Evolutionary conservation across 2,888 invertebrate genomes (phyloP), one percentile per base, ranked within the genome.

Genomic region (Julus scandinavius): DNA sequence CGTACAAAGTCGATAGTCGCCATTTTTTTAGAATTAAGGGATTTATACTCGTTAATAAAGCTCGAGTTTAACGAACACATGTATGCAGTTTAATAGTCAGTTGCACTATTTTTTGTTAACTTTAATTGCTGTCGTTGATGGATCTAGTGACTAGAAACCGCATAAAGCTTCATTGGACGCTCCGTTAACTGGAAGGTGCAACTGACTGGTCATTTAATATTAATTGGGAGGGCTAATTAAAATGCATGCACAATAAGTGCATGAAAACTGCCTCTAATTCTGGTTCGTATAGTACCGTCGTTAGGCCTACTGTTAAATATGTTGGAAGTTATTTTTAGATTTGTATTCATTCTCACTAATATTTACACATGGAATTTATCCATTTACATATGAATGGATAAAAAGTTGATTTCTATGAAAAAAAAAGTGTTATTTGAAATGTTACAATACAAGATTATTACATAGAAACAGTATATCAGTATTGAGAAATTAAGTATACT

Each of bases 401-500:
- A 29, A 29, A 29, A 29, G 72, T 29, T 29, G 72, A 72, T 72
- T 72, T 72, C 9, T 72, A 72, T 13, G 29, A 38, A 72, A 72
- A 72, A 54, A 54, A 54, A 54, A 17, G 54, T 29, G 72, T 72
- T 72, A 29, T 72, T 72, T 72, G 29, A 72, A 29, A 72, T 72
- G 72, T 11, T 72, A n/a, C 29, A 29, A 72, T 72, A 29, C n/a
- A 63, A 63, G n/a, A 20, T 63, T 63, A 63, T 63, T 63, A 20
- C 72, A 29, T 63, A 72, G 72, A 29, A 29, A 9, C 72, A 2
- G 6, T 72, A 72, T 72, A 72, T 72, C 72, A 72, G 72, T 72
- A 29, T 72, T 72, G 29, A 29, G 29, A 72, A 29, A n/a, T 54
- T n/a, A 63, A 72, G 72, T 72, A 29, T 29, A n/a, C 72, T 72